phyloP scores from a whole-genome alignment of 2,113 vertebrate species.

The Erythrolamprus reginae region DNA sequence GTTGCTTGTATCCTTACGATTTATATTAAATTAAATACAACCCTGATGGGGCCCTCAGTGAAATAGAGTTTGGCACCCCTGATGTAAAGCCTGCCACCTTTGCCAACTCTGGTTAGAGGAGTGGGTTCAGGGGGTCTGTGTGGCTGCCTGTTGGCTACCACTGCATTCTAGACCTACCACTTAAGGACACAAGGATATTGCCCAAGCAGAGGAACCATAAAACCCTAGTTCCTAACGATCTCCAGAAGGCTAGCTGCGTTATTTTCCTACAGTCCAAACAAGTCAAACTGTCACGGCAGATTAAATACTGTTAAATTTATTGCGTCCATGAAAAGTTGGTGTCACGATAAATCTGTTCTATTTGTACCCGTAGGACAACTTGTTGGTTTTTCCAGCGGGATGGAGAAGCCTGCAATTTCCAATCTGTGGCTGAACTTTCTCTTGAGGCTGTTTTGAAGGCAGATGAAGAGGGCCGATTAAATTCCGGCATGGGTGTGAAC shows the following conservation, averaged over 20 bases:
- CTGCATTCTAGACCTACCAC: neutral
- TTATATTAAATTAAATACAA: no score
- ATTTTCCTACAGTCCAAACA: neutral
- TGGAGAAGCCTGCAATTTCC: neutral
- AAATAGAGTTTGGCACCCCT: no score
- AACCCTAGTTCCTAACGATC: neutral
- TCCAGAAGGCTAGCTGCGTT: neutral
- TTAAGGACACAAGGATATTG: neutral
- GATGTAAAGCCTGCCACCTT: neutral
- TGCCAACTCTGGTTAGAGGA: neutral
- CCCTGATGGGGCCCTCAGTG: no score
- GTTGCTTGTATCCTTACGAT: no score
- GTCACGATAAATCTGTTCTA: neutral
- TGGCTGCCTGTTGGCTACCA: neutral
- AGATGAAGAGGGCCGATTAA: neutral
- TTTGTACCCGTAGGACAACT: neutral
- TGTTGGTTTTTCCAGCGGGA: neutral
- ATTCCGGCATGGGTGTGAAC: neutral
- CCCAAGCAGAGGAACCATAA: neutral
- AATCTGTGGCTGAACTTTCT: neutral
- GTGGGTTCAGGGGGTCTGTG: neutral
- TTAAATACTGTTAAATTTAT: neutral
- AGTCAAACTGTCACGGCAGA: neutral
- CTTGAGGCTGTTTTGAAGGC: neutral
- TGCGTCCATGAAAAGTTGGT: neutral